Base-by-base conservation (phyloP, 2,113 vertebrate genomes). In the Acrocephalus arundinaceus region DNA sequence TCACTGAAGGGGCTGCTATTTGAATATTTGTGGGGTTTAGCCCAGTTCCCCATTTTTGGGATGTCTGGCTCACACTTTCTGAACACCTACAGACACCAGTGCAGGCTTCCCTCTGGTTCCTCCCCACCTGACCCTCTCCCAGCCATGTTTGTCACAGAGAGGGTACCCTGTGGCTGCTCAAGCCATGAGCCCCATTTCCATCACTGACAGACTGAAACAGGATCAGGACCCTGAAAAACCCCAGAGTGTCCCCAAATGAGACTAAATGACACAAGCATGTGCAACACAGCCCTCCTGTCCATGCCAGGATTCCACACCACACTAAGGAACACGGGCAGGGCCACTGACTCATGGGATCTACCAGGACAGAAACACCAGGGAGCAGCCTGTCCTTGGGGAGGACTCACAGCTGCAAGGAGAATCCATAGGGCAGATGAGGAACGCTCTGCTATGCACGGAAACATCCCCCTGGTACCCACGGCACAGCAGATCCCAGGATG, bases 131-230 rank as follows among this genome's bases (percentile, higher is more conserved):
- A 28, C 30, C 41, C 48, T 46, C 63, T 72, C 63, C n/a, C 68
- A 48, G 0, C 46, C 46, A 46, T 0, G 1, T 24, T 30, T 3
- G 9, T 15, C 52, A 1, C 0, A 6, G 43, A 65, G 35, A 46
- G 7, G 24, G 30, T 20, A 80, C 25, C 28, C 13, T 10, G 28
- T 8, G 46, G 65, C 51, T 81, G 33, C 4, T 4, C 33, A 45
- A 45, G 52, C 52, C 49, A 27, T 0, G 3, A 76, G 46, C 28
- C 74, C 45, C 12, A 8, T 23, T 30, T 45, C 51, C 61, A 31
- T 11, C 1, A 9, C 4, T 45, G 70, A 54, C 68, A 74, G 37
- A 21, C 1, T 14, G 61, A 76, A 68, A 35, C 31, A 54, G 22
- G 33, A 59, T 31, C 31, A 49, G 58, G 51, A 70, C 33, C 13